These are phyloP conservation scores for Tenthredo distinguenda DNA, from an alignment of 2,888 invertebrate genomes.

Conservation along the genomic window DNA sequence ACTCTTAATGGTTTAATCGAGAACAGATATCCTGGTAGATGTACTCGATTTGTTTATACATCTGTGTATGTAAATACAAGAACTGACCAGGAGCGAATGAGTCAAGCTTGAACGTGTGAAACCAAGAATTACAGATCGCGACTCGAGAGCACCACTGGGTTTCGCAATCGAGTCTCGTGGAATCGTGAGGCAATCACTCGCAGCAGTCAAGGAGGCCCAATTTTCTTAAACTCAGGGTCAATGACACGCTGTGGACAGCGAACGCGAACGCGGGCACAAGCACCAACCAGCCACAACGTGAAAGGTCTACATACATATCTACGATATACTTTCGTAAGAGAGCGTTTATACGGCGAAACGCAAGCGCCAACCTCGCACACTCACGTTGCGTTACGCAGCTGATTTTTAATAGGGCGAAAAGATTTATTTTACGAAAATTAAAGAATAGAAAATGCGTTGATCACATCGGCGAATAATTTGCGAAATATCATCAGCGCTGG, in stretches of 20 bases:
- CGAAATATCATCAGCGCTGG: not conserved
- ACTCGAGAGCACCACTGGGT: conserved; percentile 9
- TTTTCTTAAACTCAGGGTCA: conserved; percentile 49
- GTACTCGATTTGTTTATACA: not conserved
- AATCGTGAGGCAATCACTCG: conserved; percentile 39
- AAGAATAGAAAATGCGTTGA: not conserved
- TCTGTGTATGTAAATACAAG: not conserved
- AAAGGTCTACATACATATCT: conserved; percentile 16
- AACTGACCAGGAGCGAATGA: not conserved
- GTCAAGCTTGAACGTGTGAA: not conserved
- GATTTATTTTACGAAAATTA: not conserved
- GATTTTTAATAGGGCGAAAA: not conserved
- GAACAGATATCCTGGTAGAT: not conserved
- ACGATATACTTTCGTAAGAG: conserved; percentile 12
- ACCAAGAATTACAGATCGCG: not conserved
- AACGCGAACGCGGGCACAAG: not conserved
- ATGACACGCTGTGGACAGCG: conserved; percentile 32
- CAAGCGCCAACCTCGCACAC: not conserved
- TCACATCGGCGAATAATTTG: not conserved
- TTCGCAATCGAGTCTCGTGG: conserved; percentile 49
- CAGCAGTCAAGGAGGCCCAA: conserved; percentile 8
- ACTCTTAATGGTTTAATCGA: not conserved
- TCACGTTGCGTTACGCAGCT: not conserved
- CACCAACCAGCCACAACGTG: not conserved
- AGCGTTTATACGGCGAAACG: not conserved